Evolutionary conservation across 64 coral and sea anemone genomes (phyloP).

Genomic region (Montipora cactus): DNA sequence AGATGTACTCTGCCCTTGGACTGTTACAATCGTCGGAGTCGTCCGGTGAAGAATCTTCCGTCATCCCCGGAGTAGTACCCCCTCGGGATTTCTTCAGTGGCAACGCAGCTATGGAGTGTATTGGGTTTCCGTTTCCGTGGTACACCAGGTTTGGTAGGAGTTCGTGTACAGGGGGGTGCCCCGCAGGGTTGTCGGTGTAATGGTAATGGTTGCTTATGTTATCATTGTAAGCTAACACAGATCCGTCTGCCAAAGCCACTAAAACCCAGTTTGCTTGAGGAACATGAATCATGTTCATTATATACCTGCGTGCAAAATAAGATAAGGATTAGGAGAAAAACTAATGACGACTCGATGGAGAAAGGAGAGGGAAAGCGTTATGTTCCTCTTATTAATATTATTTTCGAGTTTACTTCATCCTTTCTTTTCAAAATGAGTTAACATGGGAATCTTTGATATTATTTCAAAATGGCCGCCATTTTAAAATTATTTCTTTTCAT

Average conservation of each 20-base stretch:
- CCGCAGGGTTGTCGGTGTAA: not conserved
- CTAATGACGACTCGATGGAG: not conserved
- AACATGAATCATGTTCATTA: conserved; percentile 92
- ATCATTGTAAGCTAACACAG: conserved; percentile 89
- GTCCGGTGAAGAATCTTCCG: conserved; percentile 10
- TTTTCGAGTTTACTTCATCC: too few relatives aligned
- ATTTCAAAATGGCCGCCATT: too few relatives aligned
- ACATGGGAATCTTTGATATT: too few relatives aligned
- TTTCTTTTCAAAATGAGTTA: too few relatives aligned
- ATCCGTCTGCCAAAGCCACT: conserved; percentile 82
- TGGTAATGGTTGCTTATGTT: conserved; percentile 92
- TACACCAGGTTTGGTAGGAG: conserved; percentile 79
- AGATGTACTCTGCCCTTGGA: conserved; percentile 73
- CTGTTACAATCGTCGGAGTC: conserved; percentile 38
- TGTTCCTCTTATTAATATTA: too few relatives aligned
- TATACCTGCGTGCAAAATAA: conserved; percentile 63
- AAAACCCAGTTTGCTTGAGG: conserved; percentile 93
- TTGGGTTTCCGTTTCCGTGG: conserved; percentile 81
- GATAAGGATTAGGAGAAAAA: not conserved
- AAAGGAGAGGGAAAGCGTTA: too few relatives aligned
- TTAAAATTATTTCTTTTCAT: too few relatives aligned
- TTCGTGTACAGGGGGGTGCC: conserved; percentile 61
- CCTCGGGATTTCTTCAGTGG: conserved; percentile 55
- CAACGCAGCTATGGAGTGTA: conserved; percentile 90
- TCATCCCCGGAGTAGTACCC: not conserved